These are phyloP conservation scores for Drepanosiphum platanoidis DNA, from an alignment of 2,888 invertebrate genomes.

Conservation along the genomic window DNA sequence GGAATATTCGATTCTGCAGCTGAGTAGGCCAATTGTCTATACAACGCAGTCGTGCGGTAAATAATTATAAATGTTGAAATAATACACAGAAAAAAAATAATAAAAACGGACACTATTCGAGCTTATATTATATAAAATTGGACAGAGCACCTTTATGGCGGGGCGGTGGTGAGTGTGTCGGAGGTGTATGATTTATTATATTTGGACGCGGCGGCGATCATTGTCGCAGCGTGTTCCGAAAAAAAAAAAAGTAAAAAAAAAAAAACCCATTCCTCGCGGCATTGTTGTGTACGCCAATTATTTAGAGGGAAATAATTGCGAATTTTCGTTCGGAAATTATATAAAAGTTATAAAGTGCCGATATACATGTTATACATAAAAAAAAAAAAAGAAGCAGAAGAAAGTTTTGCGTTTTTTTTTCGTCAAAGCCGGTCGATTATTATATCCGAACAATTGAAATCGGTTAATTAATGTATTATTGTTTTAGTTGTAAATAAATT, in stretches of 20 bases:
- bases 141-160: background rate
- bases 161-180: background rate
- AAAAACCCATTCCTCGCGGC: background rate
- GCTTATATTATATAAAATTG: background rate
- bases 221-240: background rate
- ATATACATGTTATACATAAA: background rate
- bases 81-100: background rate
- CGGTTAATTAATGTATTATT: conserved; percentile 24
- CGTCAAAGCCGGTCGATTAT: background rate
- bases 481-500: conserved; percentile 23
- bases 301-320: background rate
- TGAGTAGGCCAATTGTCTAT: background rate
- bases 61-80: conserved; percentile 4
- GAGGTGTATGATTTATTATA: conserved; percentile 5
- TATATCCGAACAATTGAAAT: conserved; percentile 12
- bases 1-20: background rate
- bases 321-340: background rate
- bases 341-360: background rate
- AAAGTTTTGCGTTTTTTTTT: background rate
- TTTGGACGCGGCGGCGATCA: background rate
- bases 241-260: no score
- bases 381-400: background rate
- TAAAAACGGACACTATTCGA: background rate
- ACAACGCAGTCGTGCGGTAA: background rate
- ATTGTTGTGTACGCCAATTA: background rate